These are phyloP conservation scores for Drosophila ironensis DNA, from an alignment of 1,140 invertebrate genomes.

Conservation along the genomic window DNA sequence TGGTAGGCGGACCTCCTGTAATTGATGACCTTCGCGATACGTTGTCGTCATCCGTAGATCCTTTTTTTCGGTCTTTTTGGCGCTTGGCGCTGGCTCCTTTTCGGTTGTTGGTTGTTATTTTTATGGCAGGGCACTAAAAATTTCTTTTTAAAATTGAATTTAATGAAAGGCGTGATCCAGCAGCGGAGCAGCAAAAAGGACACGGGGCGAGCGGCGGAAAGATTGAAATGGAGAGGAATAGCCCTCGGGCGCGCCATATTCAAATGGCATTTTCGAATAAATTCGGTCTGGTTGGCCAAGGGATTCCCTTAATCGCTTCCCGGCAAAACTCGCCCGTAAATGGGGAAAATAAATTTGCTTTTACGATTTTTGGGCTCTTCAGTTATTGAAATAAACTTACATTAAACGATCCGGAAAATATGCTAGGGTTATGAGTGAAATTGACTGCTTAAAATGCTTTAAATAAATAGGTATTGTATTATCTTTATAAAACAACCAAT, in stretches of 20 bases:
- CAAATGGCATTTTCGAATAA: slow-evolving; percentile 65
- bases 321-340: slow-evolving; percentile 1
- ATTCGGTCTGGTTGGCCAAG: slow-evolving; percentile 39
- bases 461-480: neutral
- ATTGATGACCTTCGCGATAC: slow-evolving; percentile 78
- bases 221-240: slow-evolving; percentile 2
- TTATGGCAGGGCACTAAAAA: slow-evolving; percentile 75
- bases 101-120: slow-evolving; percentile 49
- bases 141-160: slow-evolving; percentile 75
- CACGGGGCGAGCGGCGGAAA: neutral
- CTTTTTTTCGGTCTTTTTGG: slow-evolving; percentile 42
- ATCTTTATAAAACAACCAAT: neutral
- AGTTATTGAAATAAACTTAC: slow-evolving; percentile 23
- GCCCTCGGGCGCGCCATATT: slow-evolving; percentile 64
- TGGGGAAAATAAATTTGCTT: slow-evolving; percentile 19
- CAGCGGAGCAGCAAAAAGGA: neutral
- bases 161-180: slow-evolving; percentile 69
- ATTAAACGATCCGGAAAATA: slow-evolving; percentile 17
- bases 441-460: neutral
- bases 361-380: slow-evolving; percentile 19
- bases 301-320: slow-evolving; percentile 40
- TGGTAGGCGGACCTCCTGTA: slow-evolving; percentile 60
- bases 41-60: slow-evolving; percentile 57
- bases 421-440: neutral
- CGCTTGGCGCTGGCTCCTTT: slow-evolving; percentile 16